Conservation (phyloP, 2,888 invertebrate genomes). For the Dasypolia templi region DNA sequence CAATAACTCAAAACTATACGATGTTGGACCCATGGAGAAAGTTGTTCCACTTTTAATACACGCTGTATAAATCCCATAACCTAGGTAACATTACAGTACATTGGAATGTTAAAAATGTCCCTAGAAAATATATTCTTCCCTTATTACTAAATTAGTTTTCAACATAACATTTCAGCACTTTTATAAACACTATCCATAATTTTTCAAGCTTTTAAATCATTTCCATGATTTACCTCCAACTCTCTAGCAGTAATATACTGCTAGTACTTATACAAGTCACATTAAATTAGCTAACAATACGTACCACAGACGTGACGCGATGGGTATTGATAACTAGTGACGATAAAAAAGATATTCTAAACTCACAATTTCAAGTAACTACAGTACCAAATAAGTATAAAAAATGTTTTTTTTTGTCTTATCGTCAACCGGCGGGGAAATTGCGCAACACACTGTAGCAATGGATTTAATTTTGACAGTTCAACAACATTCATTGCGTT, state of each 20-base stretch:
- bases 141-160: neutral
- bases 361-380: too few species aligned
- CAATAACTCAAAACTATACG: neutral
- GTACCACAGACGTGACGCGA: neutral
- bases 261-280: conserved; percentile 26
- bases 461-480: too few species aligned
- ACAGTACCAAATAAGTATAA: neutral
- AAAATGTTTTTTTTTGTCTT: neutral
- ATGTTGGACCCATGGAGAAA: neutral
- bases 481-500: too few species aligned
- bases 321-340: too few species aligned
- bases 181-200: conserved; percentile 17
- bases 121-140: conserved; percentile 1
- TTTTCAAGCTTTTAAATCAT: conserved; percentile 30
- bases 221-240: conserved; percentile 15
- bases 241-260: conserved; percentile 75
- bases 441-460: too few species aligned
- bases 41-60: neutral
- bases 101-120: neutral
- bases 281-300: conserved; percentile 3
- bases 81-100: neutral
- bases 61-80: neutral
- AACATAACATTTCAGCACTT: conserved; percentile 24
- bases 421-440: neutral
- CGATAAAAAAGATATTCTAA: neutral